phyloP scores from a whole-genome alignment of 2,797 vertebrate genomes.

The Anabas testudineus region DNA sequence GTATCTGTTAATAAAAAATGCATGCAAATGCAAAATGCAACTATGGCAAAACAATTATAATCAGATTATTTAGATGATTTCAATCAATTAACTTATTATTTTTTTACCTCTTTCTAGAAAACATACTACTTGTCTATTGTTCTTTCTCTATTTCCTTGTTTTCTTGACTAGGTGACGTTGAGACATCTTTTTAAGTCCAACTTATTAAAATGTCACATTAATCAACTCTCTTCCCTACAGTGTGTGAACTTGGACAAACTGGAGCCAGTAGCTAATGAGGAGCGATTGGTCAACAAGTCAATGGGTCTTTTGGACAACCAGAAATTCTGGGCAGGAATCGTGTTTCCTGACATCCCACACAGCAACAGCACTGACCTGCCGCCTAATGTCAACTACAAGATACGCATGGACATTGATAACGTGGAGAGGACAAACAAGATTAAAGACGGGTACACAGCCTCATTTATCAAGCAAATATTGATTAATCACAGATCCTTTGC shows the following conservation, averaged over 20 bases:
- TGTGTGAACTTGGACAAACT: constrained; percentile 97
- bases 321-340: constrained; percentile 97
- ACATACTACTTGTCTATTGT: background rate
- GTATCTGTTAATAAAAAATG: too few relatives aligned
- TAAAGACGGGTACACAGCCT: constrained; percentile 90
- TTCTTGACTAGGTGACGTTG: background rate
- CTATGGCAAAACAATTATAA: background rate
- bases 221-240: constrained; percentile 70
- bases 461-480: background rate
- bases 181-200: background rate
- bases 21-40: too few relatives aligned
- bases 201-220: background rate
- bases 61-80: background rate
- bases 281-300: constrained; percentile 92
- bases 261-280: constrained; percentile 93
- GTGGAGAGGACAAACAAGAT: constrained; percentile 99
- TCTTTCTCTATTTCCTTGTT: background rate
- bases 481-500: background rate
- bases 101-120: background rate
- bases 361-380: constrained; percentile 88
- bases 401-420: constrained; percentile 99
- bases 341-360: constrained; percentile 88
- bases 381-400: constrained; percentile 94
- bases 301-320: constrained; percentile 92
- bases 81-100: too few relatives aligned